Evolutionary conservation across 2,113 vertebrate genomes (phyloP).

Genomic region (Scomber scombrus): DNA sequence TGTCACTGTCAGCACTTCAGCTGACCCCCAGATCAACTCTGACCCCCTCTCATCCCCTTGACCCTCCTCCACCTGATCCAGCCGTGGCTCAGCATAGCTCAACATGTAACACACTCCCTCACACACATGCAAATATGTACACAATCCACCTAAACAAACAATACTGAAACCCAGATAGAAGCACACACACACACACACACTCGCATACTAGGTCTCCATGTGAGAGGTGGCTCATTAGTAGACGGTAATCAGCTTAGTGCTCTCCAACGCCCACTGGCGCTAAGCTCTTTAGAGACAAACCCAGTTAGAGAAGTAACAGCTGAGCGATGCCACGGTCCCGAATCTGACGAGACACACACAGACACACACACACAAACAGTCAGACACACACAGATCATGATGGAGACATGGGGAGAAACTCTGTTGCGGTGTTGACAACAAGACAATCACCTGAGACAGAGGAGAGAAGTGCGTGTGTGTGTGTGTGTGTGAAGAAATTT

Average conservation of each 20-base stretch:
- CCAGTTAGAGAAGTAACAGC: slow-evolving; percentile 66
- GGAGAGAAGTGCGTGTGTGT: slow-evolving; percentile 8
- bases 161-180: slow-evolving; percentile 23
- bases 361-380: slow-evolving; percentile 39
- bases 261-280: slow-evolving; percentile 69
- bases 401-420: slow-evolving; percentile 39
- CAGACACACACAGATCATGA: slow-evolving; percentile 51
- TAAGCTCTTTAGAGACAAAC: slow-evolving; percentile 83
- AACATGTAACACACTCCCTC: not conserved
- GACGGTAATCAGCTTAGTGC: slow-evolving; percentile 81
- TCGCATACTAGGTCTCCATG: slow-evolving; percentile 29
- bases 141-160: slow-evolving; percentile 53
- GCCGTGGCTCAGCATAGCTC: not conserved
- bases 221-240: slow-evolving; percentile 77
- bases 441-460: slow-evolving; percentile 37
- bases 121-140: slow-evolving; percentile 16
- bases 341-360: slow-evolving; percentile 33
- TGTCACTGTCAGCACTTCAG: slow-evolving; percentile 38
- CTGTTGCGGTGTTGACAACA: slow-evolving; percentile 34
- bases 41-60: slow-evolving; percentile 46
- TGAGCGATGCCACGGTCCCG: slow-evolving; percentile 35
- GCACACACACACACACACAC: slow-evolving; percentile 19
- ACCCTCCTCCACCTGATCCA: slow-evolving; percentile 33
- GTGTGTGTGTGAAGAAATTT: slow-evolving; percentile 17
- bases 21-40: slow-evolving; percentile 42